phyloP scores from a whole-genome alignment of 2,888 invertebrate genomes.

The Diachrysia chrysitis region DNA sequence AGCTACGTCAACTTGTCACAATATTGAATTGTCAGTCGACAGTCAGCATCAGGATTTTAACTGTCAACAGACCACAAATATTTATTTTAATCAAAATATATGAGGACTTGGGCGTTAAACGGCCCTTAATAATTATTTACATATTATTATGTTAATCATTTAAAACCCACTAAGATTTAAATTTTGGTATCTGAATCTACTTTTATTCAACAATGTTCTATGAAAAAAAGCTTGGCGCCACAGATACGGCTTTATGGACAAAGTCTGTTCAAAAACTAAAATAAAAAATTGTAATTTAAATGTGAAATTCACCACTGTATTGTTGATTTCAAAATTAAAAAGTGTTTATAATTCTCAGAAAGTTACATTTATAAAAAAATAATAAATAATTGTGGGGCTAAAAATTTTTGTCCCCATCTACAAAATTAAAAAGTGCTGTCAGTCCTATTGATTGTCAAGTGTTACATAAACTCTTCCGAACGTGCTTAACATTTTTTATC shows the following conservation, averaged over 20 bases:
- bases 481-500: conserved; percentile 59
- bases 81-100: not conserved
- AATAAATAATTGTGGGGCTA: not conserved
- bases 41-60: not conserved
- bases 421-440: not conserved
- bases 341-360: not conserved
- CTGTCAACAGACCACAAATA: conserved; percentile 6
- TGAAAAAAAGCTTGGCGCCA: no score
- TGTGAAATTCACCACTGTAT: no score
- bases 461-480: conserved; percentile 51
- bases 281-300: no score
- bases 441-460: conserved; percentile 39
- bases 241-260: no score
- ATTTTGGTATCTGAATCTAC: no score
- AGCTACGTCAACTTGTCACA: no score
- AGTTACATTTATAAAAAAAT: not conserved
- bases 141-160: no score
- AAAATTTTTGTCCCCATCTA: not conserved
- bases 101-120: not conserved
- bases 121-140: not conserved
- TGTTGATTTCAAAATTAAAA: not conserved
- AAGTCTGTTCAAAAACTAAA: conserved; percentile 34
- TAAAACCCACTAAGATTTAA: no score
- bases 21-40: conserved; percentile 18
- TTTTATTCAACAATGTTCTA: no score